phyloP scores from a whole-genome alignment of 2,113 vertebrate genomes.

The Nibea coibor region DNA sequence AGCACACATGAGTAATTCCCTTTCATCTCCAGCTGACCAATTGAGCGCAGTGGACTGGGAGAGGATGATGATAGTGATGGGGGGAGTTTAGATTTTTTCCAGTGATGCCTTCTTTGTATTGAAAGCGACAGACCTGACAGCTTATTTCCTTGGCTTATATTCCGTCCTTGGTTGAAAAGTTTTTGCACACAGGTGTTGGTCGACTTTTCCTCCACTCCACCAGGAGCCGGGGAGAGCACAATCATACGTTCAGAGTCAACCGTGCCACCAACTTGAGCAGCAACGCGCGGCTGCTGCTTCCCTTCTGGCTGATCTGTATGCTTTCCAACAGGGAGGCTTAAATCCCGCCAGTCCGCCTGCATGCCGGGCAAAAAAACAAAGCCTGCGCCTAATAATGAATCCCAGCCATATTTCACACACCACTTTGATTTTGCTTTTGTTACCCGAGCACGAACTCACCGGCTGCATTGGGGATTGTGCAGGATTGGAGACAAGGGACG shows the following conservation, averaged over 20 bases:
- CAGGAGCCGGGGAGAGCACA: neutral
- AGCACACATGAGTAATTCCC: conserved; percentile 59
- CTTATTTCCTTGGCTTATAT: neutral
- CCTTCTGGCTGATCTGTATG: conserved; percentile 66
- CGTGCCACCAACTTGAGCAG: conserved; percentile 50
- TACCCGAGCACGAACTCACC: conserved; percentile 46
- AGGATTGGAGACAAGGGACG: conserved; percentile 53
- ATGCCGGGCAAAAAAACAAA: conserved; percentile 69
- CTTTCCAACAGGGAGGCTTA: conserved; percentile 60
- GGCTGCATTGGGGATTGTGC: conserved; percentile 41
- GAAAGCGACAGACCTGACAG: conserved; percentile 15
- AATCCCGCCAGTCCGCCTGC: conserved; percentile 57
- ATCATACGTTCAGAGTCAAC: conserved; percentile 33
- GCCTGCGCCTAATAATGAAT: conserved; percentile 69
- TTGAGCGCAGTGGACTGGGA: conserved; percentile 34
- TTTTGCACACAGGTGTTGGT: neutral
- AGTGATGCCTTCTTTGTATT: conserved; percentile 14
- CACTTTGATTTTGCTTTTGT: conserved; percentile 65
- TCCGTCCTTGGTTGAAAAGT: neutral
- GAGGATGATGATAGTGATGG: conserved; percentile 32
- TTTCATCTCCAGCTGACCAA: conserved; percentile 61
- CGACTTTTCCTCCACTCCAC: neutral
- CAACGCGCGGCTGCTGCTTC: conserved; percentile 28
- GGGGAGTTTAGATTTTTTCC: neutral
- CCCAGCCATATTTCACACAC: conserved; percentile 63